Evolutionary conservation across 2,888 invertebrate genomes (phyloP), one percentile per base, ranked within the genome.

Genomic region (Blastobasis lacticolella): DNA sequence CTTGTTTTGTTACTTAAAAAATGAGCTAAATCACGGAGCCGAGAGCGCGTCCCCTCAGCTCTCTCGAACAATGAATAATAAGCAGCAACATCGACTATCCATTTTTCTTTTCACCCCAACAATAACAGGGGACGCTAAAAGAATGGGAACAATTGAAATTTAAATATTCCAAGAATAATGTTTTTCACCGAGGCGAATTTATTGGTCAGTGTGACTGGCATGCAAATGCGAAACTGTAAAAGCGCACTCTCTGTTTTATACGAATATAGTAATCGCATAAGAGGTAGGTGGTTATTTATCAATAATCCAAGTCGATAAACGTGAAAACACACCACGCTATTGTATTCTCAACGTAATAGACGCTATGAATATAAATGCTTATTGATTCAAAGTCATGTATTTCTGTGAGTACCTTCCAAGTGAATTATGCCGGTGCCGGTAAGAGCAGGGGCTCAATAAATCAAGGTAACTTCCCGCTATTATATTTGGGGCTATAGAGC

Each of bases 1-100:
- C 81, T 78, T 78, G 78, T 80, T 77, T 81, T 83, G 75, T 78
- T 80, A 78, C 75, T 79, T 80, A 73, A 84, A 85, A 83, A 85
- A 83, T 81, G 78, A 81, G 82, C 71, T 69, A 73, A 81, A 82
- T 85, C 85, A 84, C 73, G 75, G 10, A 4, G 10, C 67, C 71
- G 57, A 58, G 58, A 57, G 56, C 62, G 56, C 62, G 56, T 57
- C 60, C 61, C 58, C 57, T 59, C 23, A 23, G 42, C 45, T n/a
- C 42, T 42, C 42, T 65, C 70, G 77, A 79, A 84, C 85, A 83
- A 86, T 84, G 86, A 84, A 86, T 85, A 85, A 81, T 82, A 86
- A 85, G 78, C 68, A 69, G 70, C 71, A 71, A 86, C 85, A 83
- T 75, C 75, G 78, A 75, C 80, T 77, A 78, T 78, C 83, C 84